phyloP scores from a whole-genome alignment of 2,888 invertebrate genomes.

The Acleris cristana region DNA sequence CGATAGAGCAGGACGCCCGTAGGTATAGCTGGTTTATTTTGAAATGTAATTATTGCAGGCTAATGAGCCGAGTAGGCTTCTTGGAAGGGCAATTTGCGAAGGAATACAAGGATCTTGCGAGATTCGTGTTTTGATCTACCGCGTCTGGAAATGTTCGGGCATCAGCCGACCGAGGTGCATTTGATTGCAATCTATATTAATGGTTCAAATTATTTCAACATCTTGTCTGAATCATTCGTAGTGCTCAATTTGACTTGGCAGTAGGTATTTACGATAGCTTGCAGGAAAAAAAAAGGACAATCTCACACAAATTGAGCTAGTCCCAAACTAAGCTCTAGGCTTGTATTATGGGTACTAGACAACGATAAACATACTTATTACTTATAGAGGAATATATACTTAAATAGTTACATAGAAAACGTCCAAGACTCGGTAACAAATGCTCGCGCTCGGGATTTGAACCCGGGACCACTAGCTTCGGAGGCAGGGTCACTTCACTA shows the following conservation, averaged over 20 bases:
- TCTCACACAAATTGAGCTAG: too few species aligned
- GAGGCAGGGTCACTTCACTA: too few species aligned
- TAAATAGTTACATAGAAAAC: too few species aligned
- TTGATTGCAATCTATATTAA: constrained; percentile 8
- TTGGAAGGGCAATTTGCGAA: constrained; percentile 60
- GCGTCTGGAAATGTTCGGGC: constrained; percentile 48
- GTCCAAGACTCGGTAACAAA: too few species aligned
- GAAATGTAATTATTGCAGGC: constrained; percentile 65
- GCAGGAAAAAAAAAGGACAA: too few species aligned
- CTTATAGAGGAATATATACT: too few species aligned
- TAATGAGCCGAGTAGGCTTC: constrained; percentile 63
- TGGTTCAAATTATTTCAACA: constrained; percentile 7
- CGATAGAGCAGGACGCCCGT: constrained; percentile 55
- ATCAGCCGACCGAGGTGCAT: constrained; percentile 1
- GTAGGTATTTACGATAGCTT: not conserved
- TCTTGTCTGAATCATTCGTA: constrained; percentile 8
- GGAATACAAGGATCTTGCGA: constrained; percentile 39
- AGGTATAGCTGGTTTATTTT: constrained; percentile 59
- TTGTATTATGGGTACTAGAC: too few species aligned
- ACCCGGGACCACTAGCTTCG: too few species aligned
- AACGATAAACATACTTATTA: too few species aligned
- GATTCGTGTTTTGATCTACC: constrained; percentile 37
- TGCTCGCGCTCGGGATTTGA: too few species aligned
- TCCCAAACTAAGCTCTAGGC: too few species aligned
- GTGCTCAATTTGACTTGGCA: not conserved